Base-by-base conservation (phyloP, 2,113 vertebrate genomes). In the Acanthochromis polyacanthus region DNA sequence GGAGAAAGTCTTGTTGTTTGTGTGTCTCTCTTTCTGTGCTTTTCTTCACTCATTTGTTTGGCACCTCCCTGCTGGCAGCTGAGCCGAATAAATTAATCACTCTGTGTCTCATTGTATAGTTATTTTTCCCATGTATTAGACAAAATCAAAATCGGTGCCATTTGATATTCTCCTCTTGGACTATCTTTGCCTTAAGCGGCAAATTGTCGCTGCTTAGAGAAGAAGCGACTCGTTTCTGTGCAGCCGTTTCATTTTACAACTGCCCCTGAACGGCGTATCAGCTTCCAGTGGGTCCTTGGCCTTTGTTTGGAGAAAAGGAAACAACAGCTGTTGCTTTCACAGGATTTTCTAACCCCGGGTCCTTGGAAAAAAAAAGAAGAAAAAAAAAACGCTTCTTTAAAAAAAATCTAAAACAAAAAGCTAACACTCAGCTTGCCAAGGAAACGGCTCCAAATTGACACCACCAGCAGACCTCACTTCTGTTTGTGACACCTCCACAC, bases 301-400 rank as follows among this genome's bases (percentile, higher is more conserved):
- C 90, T 93, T 93, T 91, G 78, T 90, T 89, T 65, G 81, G 72
- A 75, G 78, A 75, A 89, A 83, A 91, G 82, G 87, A 92, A 91
- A 95, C 94, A 97, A 96, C 97, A 97, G 97, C 96, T 97, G 96
- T 95, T 96, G 95, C 96, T 96, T 96, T 97, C 95, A 96, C 93
- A 96, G 94, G 95, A 95, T 95, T 94, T 96, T 96, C 89, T 95
- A 96, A 95, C 94, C 95, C 93, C 71, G 86, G 90, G 93, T 93
- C 87, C 75, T 93, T 92, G 73, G 52, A 81, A 82, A 81, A 55
- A 70, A 85, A 65, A 45, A 90, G 94, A 94, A 95, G 93, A 92
- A 91, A 93, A 87, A 85, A 83, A 92, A 91, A 93, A 87, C 85
- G 82, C 85, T 81, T 80, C 51, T 63, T 53, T 75, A 87, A 85